phyloP scores from a whole-genome alignment of 2,888 invertebrate species.

The Belgica antarctica region DNA sequence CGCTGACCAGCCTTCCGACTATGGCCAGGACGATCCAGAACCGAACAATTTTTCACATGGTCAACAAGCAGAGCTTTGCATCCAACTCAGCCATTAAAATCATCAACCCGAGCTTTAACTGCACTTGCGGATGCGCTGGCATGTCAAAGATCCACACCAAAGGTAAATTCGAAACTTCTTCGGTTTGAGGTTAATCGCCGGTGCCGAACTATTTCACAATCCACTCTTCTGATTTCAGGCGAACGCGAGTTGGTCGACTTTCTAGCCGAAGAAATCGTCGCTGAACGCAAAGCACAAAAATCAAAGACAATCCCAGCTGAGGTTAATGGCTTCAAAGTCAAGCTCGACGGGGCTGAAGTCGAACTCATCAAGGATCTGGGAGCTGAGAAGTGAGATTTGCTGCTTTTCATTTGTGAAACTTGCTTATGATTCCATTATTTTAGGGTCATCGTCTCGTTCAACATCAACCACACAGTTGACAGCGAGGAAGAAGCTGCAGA shows the following conservation, averaged over 20 bases:
- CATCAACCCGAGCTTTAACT: conserved; percentile 62
- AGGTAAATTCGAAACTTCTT: conserved; percentile 59
- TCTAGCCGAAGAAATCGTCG: conserved; percentile 87
- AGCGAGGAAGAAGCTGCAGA: conserved; percentile 71
- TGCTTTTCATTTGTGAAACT: neutral
- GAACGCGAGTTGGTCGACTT: conserved; percentile 87
- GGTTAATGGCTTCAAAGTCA: conserved; percentile 78
- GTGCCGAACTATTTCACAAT: conserved; percentile 38
- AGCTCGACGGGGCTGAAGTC: conserved; percentile 79
- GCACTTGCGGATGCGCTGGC: conserved; percentile 66
- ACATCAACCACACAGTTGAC: conserved; percentile 94
- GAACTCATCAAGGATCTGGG: conserved; percentile 70
- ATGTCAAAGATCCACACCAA: conserved; percentile 66
- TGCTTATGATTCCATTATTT: conserved; percentile 46
- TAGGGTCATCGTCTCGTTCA: conserved; percentile 77
- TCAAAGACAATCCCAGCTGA: conserved; percentile 70
- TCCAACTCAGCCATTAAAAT: conserved; percentile 54
- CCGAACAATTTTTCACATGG: conserved; percentile 73
- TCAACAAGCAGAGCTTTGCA: conserved; percentile 52
- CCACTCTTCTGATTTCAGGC: conserved; percentile 57
- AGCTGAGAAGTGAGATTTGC: conserved; percentile 65
- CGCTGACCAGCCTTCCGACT: conserved; percentile 49
- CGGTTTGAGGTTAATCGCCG: conserved; percentile 31
- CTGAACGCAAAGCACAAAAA: conserved; percentile 82
- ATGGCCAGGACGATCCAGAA: conserved; percentile 63